These are phyloP conservation scores for cattle (Bos taurus) DNA, from an alignment of 2,113 vertebrate species.

Conservation along the genomic window DNA sequence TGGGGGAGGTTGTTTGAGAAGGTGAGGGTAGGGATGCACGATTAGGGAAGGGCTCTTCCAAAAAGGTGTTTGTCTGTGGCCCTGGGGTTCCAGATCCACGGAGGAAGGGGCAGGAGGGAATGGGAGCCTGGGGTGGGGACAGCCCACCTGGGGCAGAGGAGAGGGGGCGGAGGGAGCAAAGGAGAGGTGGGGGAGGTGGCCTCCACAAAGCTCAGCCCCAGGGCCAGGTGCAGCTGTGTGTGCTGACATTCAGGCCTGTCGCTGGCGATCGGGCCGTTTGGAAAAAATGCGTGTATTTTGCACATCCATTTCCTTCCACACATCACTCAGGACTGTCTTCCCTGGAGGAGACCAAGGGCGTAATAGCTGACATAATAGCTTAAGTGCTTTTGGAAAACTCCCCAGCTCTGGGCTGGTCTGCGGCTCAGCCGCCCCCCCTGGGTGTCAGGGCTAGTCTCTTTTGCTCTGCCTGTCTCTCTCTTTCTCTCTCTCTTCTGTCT, in stretches of 20 bases:
- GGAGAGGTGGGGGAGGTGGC: neutral
- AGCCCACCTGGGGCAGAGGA: neutral
- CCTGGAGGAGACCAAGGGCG: neutral
- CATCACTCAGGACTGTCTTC: neutral
- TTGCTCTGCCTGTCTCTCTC: neutral
- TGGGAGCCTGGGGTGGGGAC: neutral
- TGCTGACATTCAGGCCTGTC: neutral
- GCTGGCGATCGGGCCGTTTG: neutral
- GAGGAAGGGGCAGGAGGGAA: neutral
- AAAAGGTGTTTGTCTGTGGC: neutral
- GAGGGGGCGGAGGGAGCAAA: rapidly evolving
- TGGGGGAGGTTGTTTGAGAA: neutral
- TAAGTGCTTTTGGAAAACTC: slow-evolving; percentile 3
- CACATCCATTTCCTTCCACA: neutral
- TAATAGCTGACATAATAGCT: neutral
- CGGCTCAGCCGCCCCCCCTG: rapidly evolving
- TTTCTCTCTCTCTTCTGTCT: neutral
- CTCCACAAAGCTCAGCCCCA: neutral
- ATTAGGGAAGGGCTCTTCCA: neutral
- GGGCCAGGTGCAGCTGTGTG: neutral
- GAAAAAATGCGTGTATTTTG: neutral
- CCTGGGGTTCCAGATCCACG: neutral
- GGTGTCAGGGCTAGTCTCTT: neutral
- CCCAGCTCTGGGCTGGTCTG: rapidly evolving
- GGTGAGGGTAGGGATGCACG: rapidly evolving